These are phyloP conservation scores for Fistularia commersonii DNA, from an alignment of 2,797 vertebrate genomes.

Conservation along the genomic window DNA sequence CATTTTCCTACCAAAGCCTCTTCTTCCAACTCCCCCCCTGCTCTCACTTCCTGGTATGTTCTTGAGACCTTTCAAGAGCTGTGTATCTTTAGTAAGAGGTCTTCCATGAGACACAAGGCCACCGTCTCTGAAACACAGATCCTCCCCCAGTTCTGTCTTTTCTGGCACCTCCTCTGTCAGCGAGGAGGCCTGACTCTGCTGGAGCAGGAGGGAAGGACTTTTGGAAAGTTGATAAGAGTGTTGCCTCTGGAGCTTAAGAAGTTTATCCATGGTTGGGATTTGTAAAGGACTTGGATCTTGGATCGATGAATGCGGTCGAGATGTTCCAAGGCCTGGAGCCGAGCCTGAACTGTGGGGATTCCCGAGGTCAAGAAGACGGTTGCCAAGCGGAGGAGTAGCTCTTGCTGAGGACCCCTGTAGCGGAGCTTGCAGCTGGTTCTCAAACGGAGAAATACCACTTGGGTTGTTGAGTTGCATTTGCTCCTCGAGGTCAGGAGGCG, in stretches of 20 bases:
- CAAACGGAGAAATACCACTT: slow-evolving; percentile 68
- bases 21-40: slow-evolving; percentile 27
- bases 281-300: slow-evolving; percentile 52
- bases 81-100: slow-evolving; percentile 66
- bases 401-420: slow-evolving; percentile 49
- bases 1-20: slow-evolving; percentile 74
- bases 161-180: slow-evolving; percentile 75
- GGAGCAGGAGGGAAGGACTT: slow-evolving; percentile 68
- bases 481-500: slow-evolving; percentile 73
- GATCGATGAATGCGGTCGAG: slow-evolving; percentile 65
- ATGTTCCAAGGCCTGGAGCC: slow-evolving; percentile 28
- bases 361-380: slow-evolving; percentile 61
- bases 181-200: slow-evolving; percentile 76
- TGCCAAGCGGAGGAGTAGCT: slow-evolving; percentile 49
- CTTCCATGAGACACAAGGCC: slow-evolving; percentile 48
- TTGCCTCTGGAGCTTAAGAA: slow-evolving; percentile 64
- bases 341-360: slow-evolving; percentile 51
- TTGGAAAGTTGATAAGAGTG: slow-evolving; percentile 79
- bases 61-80: slow-evolving; percentile 70
- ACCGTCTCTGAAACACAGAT: slow-evolving; percentile 67
- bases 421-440: slow-evolving; percentile 68
- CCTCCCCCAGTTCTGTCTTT: slow-evolving; percentile 71
- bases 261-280: slow-evolving; percentile 61
- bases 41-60: slow-evolving; percentile 48
- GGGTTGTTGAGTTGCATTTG: slow-evolving; percentile 48